phyloP scores from a whole-genome alignment of 2,797 vertebrate genomes.

The Pyrocephalus nanus region DNA sequence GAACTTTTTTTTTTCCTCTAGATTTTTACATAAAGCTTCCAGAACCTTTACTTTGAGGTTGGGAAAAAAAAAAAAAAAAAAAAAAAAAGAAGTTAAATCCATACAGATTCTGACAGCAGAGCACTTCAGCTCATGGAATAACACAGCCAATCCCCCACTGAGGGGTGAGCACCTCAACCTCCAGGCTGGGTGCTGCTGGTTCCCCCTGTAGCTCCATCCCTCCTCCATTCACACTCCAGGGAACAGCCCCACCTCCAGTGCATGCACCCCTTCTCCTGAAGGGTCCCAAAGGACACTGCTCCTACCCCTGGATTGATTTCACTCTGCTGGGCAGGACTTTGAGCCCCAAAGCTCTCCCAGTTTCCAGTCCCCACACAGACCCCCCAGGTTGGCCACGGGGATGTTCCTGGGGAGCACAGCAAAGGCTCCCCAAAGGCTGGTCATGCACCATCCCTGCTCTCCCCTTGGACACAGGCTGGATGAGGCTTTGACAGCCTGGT shows the following conservation, averaged over 20 bases:
- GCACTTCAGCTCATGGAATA: accelerated
- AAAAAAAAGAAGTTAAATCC: too few species aligned
- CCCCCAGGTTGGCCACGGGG: accelerated
- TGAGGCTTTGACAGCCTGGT: neutral
- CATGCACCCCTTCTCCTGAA: neutral
- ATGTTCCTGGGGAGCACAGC: too few species aligned
- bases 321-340: too few species aligned
- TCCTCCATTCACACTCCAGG: too few species aligned
- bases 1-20: neutral
- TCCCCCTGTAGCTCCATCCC: neutral
- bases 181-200: neutral
- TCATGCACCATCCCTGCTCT: accelerated
- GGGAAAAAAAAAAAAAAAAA: too few species aligned
- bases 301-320: neutral
- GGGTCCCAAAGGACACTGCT: accelerated
- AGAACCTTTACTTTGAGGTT: neutral
- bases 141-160: accelerated
- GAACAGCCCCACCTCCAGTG: accelerated
- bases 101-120: neutral
- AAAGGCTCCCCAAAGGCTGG: neutral
- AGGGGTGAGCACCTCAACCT: accelerated
- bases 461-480: neutral
- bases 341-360: neutral
- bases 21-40: neutral
- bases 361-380: accelerated